phyloP scores from a whole-genome alignment of 1,140 invertebrate genomes.

The Lepidostoma basale region DNA sequence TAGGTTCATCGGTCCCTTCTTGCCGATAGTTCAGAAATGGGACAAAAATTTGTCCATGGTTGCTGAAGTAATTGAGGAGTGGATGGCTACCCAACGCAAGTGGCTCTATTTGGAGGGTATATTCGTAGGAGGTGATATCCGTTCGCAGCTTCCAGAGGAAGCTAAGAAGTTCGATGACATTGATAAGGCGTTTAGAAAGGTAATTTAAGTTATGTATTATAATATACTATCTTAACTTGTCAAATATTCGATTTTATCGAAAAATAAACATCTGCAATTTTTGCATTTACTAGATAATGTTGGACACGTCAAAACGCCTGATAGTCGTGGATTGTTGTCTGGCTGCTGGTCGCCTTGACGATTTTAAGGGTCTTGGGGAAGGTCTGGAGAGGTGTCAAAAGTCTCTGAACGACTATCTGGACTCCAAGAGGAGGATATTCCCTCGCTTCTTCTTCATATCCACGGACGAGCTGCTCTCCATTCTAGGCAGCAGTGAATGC shows the following conservation, averaged over 20 bases:
- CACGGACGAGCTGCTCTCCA: conserved; percentile 87
- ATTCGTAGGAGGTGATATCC: conserved; percentile 86
- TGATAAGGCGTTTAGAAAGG: conserved; percentile 77
- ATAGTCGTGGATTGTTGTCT: conserved; percentile 80
- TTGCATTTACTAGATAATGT: conserved; percentile 71
- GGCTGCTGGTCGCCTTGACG: conserved; percentile 71
- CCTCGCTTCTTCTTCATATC: conserved; percentile 93
- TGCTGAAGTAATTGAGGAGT: conserved; percentile 84
- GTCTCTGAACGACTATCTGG: conserved; percentile 87
- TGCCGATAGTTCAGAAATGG: conserved; percentile 80
- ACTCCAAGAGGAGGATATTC: conserved; percentile 84
- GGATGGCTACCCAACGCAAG: conserved; percentile 83
- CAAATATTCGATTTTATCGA: background rate
- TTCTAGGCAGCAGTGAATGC: conserved; percentile 83
- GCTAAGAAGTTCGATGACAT: conserved; percentile 89
- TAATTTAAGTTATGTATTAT: too few species aligned
- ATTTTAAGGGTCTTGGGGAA: conserved; percentile 73
- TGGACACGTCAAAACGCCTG: conserved; percentile 76
- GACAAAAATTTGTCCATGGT: conserved; percentile 80
- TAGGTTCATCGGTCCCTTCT: conserved; percentile 86
- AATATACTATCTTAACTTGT: too few species aligned
- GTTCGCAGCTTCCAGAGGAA: conserved; percentile 83
- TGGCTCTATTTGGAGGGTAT: conserved; percentile 93
- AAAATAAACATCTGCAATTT: background rate
- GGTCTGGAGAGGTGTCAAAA: conserved; percentile 90